Percentiles rank a stretch among this genome's conserved stretches.
These are phyloP conservation scores for Eupithecia vulgata DNA, from an alignment of 2,888 invertebrate species.

Conservation along the genomic window DNA sequence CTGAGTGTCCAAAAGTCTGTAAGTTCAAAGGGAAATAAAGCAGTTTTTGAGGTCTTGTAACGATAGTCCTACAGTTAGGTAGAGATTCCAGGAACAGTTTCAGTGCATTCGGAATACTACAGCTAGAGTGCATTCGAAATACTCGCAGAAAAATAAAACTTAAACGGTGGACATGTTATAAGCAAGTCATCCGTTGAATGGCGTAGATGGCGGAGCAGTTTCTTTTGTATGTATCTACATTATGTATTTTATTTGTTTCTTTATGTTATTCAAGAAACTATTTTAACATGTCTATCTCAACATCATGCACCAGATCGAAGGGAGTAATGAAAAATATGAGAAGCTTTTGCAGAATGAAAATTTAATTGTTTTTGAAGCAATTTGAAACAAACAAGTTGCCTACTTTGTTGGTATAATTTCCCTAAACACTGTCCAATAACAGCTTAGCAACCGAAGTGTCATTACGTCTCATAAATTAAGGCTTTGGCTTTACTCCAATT, in stretches of 20 bases:
- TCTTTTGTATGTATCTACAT: background rate
- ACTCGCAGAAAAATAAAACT: no score
- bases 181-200: no score
- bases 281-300: background rate
- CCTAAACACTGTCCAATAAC: constrained; percentile 3
- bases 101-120: no score
- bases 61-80: no score
- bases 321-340: background rate
- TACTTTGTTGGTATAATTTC: background rate
- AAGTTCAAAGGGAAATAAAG: no score
- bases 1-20: no score
- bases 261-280: background rate
- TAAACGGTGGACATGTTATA: no score
- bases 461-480: constrained; percentile 28
- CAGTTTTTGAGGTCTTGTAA: no score
- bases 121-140: no score
- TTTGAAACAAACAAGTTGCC: background rate
- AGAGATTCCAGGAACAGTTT: no score
- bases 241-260: background rate
- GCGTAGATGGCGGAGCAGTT: no score
- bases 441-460: constrained; percentile 16
- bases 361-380: background rate
- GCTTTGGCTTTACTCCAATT: constrained; percentile 35
- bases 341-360: background rate
- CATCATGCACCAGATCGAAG: background rate